phyloP scores from a whole-genome alignment of 2,797 vertebrate species.

The Anniella stebbinsi region DNA sequence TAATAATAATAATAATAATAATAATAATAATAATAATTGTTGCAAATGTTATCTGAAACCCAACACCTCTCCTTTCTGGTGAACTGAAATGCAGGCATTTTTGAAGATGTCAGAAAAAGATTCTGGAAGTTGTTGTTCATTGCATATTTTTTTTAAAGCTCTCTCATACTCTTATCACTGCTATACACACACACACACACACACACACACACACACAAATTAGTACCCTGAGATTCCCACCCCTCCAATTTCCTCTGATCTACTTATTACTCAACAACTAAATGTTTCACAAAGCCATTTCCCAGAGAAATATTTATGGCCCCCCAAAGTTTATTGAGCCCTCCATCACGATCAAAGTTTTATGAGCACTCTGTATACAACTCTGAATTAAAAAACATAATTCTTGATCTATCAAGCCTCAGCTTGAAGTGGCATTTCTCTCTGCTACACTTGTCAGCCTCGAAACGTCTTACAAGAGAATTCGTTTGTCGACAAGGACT shows the following conservation, averaged over 20 bases:
- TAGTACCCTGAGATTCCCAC: slow-evolving; percentile 67
- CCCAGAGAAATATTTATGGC: slow-evolving; percentile 75
- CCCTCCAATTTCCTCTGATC: slow-evolving; percentile 65
- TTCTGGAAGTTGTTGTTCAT: slow-evolving; percentile 5
- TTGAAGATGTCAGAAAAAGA: slow-evolving; percentile 38
- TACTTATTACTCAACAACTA: slow-evolving; percentile 73
- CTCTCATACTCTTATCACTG: slow-evolving; percentile 55
- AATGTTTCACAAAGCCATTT: slow-evolving; percentile 76
- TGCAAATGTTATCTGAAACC: too few species aligned
- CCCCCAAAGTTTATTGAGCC: slow-evolving; percentile 74
- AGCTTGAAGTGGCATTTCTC: slow-evolving; percentile 47
- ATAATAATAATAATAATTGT: not conserved
- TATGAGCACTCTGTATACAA: slow-evolving; percentile 71
- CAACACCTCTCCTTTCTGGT: not conserved
- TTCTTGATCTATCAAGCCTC: slow-evolving; percentile 60
- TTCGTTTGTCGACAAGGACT: slow-evolving; percentile 42
- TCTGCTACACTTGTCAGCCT: slow-evolving; percentile 53
- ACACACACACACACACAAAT: slow-evolving; percentile 34
- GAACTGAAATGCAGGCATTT: slow-evolving; percentile 21
- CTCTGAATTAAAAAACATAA: slow-evolving; percentile 76
- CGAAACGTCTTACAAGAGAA: slow-evolving; percentile 49
- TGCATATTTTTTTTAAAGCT: slow-evolving; percentile 51
- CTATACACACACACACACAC: slow-evolving; percentile 14
- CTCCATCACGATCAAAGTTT: slow-evolving; percentile 77
- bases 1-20: too few species aligned